Evolutionary conservation across 2,888 invertebrate species (phyloP).

Genomic region (Lycaena phlaeas): DNA sequence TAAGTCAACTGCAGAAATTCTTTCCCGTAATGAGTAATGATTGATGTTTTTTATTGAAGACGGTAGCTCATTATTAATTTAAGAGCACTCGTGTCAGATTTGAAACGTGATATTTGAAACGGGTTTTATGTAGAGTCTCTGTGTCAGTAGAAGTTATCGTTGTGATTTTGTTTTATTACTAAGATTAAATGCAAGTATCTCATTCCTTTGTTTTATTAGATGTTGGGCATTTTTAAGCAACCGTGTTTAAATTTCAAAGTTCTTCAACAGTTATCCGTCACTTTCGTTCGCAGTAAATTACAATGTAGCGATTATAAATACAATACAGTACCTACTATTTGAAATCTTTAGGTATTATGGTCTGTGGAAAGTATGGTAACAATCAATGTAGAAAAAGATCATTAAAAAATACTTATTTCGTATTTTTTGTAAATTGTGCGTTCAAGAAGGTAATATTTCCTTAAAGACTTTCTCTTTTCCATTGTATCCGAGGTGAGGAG

Average conservation of each 20-base stretch:
- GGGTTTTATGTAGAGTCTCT: neutral
- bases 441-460: conserved; percentile 41
- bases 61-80: neutral
- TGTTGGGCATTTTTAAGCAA: too few species aligned
- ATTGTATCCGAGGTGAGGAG: conserved; percentile 59
- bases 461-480: conserved; percentile 57
- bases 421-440: conserved; percentile 24
- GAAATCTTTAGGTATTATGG: too few species aligned
- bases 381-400: neutral
- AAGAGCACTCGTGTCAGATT: neutral
- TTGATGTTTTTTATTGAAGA: conserved; percentile 12
- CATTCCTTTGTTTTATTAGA: too few species aligned
- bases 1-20: conserved; percentile 20
- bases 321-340: too few species aligned
- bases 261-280: too few species aligned
- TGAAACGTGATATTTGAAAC: neutral
- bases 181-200: too few species aligned
- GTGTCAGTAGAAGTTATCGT: too few species aligned
- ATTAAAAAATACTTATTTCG: conserved; percentile 13
- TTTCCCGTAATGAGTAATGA: conserved; percentile 21
- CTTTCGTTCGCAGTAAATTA: too few species aligned
- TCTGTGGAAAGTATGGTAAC: neutral
- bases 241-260: too few species aligned
- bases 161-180: too few species aligned
- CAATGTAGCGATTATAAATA: too few species aligned